Evolutionary conservation across 2,113 vertebrate genomes (phyloP).

Genomic region (Pelecanus crispus): DNA sequence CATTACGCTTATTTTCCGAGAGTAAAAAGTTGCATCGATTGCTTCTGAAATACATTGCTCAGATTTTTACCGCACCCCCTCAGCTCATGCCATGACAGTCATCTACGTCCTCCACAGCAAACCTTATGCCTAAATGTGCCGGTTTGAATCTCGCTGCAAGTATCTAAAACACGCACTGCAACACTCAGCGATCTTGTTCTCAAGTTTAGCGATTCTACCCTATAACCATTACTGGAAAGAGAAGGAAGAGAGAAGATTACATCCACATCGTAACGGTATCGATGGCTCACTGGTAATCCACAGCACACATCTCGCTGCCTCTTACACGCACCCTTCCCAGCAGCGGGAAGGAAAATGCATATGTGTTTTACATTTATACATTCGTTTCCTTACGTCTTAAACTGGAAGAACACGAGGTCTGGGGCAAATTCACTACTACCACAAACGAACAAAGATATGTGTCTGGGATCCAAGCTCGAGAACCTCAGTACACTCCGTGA

Average conservation of each 20-base stretch:
- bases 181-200: no score
- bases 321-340: not conserved
- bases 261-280: not conserved
- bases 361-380: rapidly evolving
- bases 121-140: rapidly evolving
- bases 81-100: not conserved
- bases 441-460: rapidly evolving
- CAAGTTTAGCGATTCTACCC: not conserved
- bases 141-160: not conserved
- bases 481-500: rapidly evolving
- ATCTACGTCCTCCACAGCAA: not conserved
- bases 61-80: not conserved
- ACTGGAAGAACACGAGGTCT: rapidly evolving
- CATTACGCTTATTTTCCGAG: rapidly evolving
- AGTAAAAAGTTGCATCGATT: no score
- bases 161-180: no score
- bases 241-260: not conserved
- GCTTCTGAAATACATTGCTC: not conserved
- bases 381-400: not conserved
- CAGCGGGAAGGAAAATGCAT: rapidly evolving
- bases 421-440: not conserved
- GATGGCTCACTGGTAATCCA: not conserved
- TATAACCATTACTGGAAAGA: not conserved
- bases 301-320: no score
- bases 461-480: not conserved